Base-by-base conservation (phyloP, 1,140 invertebrate species). In the Drosophila serrata region DNA sequence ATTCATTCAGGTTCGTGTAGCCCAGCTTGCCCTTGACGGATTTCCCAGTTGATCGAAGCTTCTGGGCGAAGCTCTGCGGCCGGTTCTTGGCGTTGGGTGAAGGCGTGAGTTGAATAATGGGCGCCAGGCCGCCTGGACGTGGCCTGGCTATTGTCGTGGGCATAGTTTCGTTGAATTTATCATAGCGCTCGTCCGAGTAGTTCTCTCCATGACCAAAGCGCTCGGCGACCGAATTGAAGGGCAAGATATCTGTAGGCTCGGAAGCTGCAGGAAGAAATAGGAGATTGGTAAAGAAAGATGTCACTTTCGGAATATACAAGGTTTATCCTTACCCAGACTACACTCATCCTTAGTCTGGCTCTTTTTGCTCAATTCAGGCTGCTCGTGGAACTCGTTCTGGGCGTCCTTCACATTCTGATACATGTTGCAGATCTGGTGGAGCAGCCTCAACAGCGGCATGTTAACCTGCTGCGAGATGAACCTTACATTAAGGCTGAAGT, bases 361-460 rank as follows among this genome's bases (percentile, higher is more conserved):
- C 67, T 93, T 92, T 79, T 94, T 93, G 42, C 92, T 88, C 19
- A 94, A 90, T 22, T 92, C 92, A 1, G 95, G 95, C 74, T 96
- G 96, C 73, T 95, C 96, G 84, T 95, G 96, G 51, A 99, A 94
- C 81, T 98, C 98, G 82, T 96, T 96, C 91, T 98, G 97, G 2
- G 98, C 99, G 88, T 98, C 97, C 88, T 98, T 98, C 6, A 99
- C 97, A 93, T 99, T 99, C 93, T 98, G 97, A 93, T 99, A 98
- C 97, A 99, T 99, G 72, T 98, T 98, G 75, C 96, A 97, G 75
- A 99, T 98, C 93, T 99, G 98, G 94, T 99, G 98, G 40, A 99
- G 94, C 24, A 99, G 94, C 60, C 98, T 94, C 24, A 99, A 93
- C 39, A 99, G 93, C 0, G 98, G 98, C 98, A 99, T 99, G 91